These are phyloP conservation scores for Aphelocoma californica DNA, from an alignment of 2,797 vertebrate genomes.

Conservation along the genomic window DNA sequence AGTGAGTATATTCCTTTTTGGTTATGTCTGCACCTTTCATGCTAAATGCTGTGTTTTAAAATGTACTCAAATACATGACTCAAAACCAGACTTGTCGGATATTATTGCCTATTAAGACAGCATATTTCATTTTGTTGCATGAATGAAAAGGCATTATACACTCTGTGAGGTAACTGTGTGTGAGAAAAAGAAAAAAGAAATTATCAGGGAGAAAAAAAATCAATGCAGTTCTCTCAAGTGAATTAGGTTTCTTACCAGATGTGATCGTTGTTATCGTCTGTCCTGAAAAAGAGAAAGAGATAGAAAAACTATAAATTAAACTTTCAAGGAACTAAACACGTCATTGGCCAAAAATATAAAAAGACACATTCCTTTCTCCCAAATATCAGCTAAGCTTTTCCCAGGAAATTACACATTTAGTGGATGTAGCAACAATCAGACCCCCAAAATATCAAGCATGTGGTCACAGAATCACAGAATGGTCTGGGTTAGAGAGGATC, in stretches of 20 bases:
- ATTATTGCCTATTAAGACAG: neutral
- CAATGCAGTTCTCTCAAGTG: neutral
- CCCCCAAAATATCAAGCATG: neutral
- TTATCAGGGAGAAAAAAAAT: neutral
- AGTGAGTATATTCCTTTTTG: neutral
- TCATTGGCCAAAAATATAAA: neutral
- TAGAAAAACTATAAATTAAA: neutral
- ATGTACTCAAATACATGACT: neutral
- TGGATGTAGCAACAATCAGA: neutral
- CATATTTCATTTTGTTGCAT: neutral
- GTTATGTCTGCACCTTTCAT: neutral
- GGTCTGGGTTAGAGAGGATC: neutral
- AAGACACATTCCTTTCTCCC: neutral
- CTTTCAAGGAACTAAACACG: neutral
- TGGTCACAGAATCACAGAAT: neutral
- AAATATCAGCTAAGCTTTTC: neutral
- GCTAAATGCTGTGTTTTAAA: neutral
- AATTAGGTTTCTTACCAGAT: constrained; percentile 49
- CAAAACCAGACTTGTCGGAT: neutral
- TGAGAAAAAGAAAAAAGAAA: neutral
- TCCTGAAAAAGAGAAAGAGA: constrained; percentile 39
- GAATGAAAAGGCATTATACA: neutral
- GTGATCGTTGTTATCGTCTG: accelerated
- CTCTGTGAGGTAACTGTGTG: neutral
- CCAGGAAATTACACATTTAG: neutral